Percentiles rank a stretch among this genome's conserved stretches.
These are phyloP conservation scores for Musca domestica DNA, from an alignment of 1,140 invertebrate genomes.

Conservation along the genomic window DNA sequence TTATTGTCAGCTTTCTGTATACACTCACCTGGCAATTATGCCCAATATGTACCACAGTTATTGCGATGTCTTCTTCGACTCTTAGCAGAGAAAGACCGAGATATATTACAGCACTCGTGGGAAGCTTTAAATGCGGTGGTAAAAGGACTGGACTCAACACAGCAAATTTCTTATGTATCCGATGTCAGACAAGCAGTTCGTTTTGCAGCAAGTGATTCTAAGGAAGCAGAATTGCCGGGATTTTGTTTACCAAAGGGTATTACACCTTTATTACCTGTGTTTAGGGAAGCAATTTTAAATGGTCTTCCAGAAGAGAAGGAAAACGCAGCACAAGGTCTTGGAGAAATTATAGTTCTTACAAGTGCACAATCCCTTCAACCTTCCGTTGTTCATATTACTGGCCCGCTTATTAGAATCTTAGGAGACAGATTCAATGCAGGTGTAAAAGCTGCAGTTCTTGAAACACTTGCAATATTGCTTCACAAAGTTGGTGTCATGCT, in stretches of 20 bases:
- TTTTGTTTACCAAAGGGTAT: slow-evolving; percentile 96
- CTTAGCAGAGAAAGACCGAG: slow-evolving; percentile 77
- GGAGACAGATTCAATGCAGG: slow-evolving; percentile 91
- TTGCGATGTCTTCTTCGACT: slow-evolving; percentile 83
- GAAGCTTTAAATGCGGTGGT: slow-evolving; percentile 88
- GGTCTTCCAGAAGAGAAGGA: slow-evolving; percentile 94
- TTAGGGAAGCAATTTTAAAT: slow-evolving; percentile 93
- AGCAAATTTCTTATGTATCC: slow-evolving; percentile 79
- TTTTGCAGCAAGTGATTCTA: slow-evolving; percentile 84
- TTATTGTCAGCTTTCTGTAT: slow-evolving; percentile 87
- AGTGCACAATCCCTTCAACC: slow-evolving; percentile 83
- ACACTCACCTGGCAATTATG: slow-evolving; percentile 82
- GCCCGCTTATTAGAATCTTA: slow-evolving; percentile 94
- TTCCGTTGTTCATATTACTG: slow-evolving; percentile 95
- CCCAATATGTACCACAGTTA: slow-evolving; percentile 83
- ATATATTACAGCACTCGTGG: slow-evolving; percentile 82
- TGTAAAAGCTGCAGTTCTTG: slow-evolving; percentile 93
- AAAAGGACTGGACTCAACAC: slow-evolving; percentile 78
- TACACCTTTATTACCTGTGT: slow-evolving; percentile 88
- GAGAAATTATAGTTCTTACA: slow-evolving; percentile 87
- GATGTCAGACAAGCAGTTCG: slow-evolving; percentile 89
- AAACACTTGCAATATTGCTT: slow-evolving; percentile 88
- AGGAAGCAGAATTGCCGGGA: slow-evolving; percentile 82
- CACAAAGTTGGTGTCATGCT: slow-evolving; percentile 88
- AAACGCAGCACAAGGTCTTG: slow-evolving; percentile 87